Base-by-base conservation (phyloP, 1,140 invertebrate genomes). In the Euborellia annulipes region DNA sequence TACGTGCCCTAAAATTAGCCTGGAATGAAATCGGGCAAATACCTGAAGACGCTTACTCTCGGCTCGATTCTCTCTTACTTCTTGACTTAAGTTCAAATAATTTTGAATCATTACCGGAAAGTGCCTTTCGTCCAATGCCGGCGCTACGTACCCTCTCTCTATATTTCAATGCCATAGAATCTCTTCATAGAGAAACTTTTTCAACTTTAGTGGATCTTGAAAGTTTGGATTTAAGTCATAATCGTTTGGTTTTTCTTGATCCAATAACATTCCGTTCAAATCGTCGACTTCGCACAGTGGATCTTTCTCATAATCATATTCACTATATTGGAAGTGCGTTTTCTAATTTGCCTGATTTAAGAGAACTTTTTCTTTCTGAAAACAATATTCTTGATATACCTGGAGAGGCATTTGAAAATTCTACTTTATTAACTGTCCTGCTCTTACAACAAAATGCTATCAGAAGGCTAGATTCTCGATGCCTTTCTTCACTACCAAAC, bases 381-480 rank as follows among this genome's bases (percentile, higher is more conserved):
- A 93, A 93, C 58, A 91, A 91, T 59, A 83, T 93, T 39, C 61
- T 89, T 1, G 83, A 88, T 61, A 72, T 93, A 50, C 76, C 81
- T 0, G 72, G 76, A 3, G 78, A 87, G 49, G 80, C 84, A 9
- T 92, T 93, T 59, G 68, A 70, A 3, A 84, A 85, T 47, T 84
- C 82, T 3, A 59, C 71, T 1, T 76, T 76, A 41, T 65, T 93
- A 14, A 75, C 78, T 2, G 83, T 91, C 16, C 76, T 92, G 30
- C 86, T 91, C 62, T 64, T 92, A 37, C 84, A 90, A 57, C 79
- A 86, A 49, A 93, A 93, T 61, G 82, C 86, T 4, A 82, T 93
- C 27, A 66, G 77, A 30, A 66, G 73, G 48, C 75, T 93, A 38
- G 78, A 88, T 58, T 63, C 69, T 4, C 77, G 76, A 46, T 74